Evolutionary conservation across 2,888 invertebrate species (phyloP).

Genomic region (Leptopilina syphax): DNA sequence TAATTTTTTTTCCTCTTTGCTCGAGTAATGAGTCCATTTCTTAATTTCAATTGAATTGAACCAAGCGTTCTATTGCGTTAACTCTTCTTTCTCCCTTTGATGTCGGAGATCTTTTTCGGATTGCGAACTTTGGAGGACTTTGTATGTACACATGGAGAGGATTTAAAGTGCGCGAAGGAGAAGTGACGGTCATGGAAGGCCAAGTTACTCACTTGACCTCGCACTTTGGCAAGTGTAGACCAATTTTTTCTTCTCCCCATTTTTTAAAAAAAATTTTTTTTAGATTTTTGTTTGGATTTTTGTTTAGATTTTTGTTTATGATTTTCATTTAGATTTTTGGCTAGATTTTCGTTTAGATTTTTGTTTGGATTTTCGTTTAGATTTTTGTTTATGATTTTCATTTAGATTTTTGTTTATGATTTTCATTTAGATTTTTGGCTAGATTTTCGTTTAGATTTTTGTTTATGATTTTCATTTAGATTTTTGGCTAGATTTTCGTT

Average conservation of each 20-base stretch:
- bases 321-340: too few relatives aligned
- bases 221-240: conserved; percentile 19
- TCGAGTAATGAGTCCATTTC: neutral
- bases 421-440: too few relatives aligned
- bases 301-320: too few relatives aligned
- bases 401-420: too few relatives aligned
- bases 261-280: neutral
- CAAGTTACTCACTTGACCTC: conserved; percentile 38
- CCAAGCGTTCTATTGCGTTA: conserved; percentile 15
- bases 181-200: conserved; percentile 37
- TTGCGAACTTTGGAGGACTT: conserved; percentile 28
- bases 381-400: too few relatives aligned
- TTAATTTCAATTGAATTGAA: conserved; percentile 16
- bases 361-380: too few relatives aligned
- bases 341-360: too few relatives aligned
- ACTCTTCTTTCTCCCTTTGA: neutral
- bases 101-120: conserved; percentile 28
- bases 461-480: too few relatives aligned
- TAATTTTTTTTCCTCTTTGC: neutral
- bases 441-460: too few relatives aligned
- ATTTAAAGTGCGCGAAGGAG: neutral
- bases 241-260: neutral
- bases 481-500: too few relatives aligned
- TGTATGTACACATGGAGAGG: neutral
- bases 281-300: neutral